These are phyloP conservation scores for Palythoa grandiflora DNA, from an alignment of 92 coral and sea anemone species.

Conservation along the genomic window DNA sequence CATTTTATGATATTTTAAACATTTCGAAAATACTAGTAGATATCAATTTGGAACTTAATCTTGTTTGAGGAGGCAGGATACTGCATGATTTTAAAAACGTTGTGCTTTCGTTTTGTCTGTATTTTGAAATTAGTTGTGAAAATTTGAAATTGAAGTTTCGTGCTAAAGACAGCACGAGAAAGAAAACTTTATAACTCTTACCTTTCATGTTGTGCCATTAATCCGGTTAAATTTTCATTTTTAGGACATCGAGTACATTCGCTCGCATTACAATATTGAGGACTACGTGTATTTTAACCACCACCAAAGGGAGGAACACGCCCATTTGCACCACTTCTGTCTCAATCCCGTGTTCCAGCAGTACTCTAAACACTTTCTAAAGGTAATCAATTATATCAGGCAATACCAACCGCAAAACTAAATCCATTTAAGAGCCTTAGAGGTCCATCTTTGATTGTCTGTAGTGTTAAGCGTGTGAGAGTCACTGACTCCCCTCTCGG, in stretches of 20 bases:
- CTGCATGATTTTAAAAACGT: too few relatives aligned
- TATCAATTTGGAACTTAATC: too few relatives aligned
- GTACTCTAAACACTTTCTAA: conserved; percentile 94
- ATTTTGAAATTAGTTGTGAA: too few relatives aligned
- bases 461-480: too few relatives aligned
- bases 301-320: conserved; percentile 94
- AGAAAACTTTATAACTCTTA: background rate
- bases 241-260: conserved; percentile 95
- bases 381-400: conserved; percentile 60
- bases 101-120: too few relatives aligned
- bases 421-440: too few relatives aligned
- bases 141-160: background rate
- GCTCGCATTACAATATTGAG: conserved; percentile 95
- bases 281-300: conserved; percentile 95
- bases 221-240: background rate
- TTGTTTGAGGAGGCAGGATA: too few relatives aligned
- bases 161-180: background rate
- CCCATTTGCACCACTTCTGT: conserved; percentile 86
- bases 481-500: too few relatives aligned
- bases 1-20: too few relatives aligned
- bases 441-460: too few relatives aligned
- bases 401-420: too few relatives aligned
- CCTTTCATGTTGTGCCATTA: background rate
- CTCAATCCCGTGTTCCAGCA: conserved; percentile 97
- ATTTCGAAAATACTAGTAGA: too few relatives aligned